Percentiles rank a stretch among this genome's conserved stretches.
Conservation (phyloP, 2,113 vertebrate genomes). For the Eurypyga helias region DNA sequence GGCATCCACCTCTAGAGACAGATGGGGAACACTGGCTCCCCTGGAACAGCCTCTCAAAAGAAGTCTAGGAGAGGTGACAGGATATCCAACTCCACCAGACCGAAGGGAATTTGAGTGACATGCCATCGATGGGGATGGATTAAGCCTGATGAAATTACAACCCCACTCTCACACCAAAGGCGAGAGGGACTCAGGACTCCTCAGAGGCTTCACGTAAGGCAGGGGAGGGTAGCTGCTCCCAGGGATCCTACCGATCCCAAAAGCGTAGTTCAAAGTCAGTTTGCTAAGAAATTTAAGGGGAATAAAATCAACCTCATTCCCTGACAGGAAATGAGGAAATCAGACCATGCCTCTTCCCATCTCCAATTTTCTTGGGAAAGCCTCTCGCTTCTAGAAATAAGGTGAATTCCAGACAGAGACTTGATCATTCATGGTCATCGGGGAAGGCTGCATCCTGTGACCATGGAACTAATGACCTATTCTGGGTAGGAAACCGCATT, state of each 20-base stretch:
- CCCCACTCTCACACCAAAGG: background rate
- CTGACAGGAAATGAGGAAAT: constrained; percentile 19
- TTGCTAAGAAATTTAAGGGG: background rate
- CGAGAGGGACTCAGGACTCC: background rate
- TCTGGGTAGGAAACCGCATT: constrained; percentile 55
- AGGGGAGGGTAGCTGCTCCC: background rate
- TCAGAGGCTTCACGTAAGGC: background rate
- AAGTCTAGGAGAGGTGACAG: background rate
- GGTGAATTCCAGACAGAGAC: background rate
- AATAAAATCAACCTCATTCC: constrained; percentile 11
- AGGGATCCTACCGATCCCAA: background rate
- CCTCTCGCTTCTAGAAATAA: background rate
- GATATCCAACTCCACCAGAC: background rate
- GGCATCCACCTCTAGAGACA: background rate
- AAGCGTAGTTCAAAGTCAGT: background rate
- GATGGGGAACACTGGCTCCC: background rate
- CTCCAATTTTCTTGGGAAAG: constrained; percentile 19
- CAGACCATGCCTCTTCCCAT: background rate
- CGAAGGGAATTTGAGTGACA: background rate
- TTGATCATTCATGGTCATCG: background rate
- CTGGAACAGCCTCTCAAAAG: background rate
- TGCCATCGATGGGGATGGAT: background rate
- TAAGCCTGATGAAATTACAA: background rate
- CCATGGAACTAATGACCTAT: constrained; percentile 33
- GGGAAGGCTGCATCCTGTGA: constrained; percentile 38